A percentile compares a stretch with the other conserved stretches of the same genome.
Conservation (phyloP, 1,140 invertebrate genomes). For the Manduca sexta region DNA sequence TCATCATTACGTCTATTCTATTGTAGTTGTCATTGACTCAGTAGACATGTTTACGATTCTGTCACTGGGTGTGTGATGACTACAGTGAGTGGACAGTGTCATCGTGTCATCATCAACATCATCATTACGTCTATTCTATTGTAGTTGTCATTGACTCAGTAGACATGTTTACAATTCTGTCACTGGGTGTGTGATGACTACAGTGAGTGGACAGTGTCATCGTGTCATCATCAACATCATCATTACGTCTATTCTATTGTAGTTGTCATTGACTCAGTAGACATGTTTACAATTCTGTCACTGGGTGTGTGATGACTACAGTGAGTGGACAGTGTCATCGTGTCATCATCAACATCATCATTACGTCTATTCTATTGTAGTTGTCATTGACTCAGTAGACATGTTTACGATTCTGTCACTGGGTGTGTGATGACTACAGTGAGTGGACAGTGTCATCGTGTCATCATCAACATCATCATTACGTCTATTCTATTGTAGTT, state of each 20-base stretch:
- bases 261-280: conserved; percentile 21
- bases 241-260: background rate
- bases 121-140: background rate
- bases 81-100: background rate
- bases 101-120: background rate
- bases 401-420: conserved; percentile 21
- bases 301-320: conserved; percentile 17
- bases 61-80: conserved; percentile 20
- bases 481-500: conserved; percentile 3
- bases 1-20: background rate
- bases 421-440: conserved; percentile 14
- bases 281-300: conserved; percentile 21
- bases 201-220: background rate
- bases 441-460: background rate
- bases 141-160: conserved; percentile 20
- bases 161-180: conserved; percentile 19
- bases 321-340: background rate
- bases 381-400: conserved; percentile 22
- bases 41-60: conserved; percentile 19
- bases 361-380: background rate
- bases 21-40: conserved; percentile 17
- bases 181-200: conserved; percentile 19
- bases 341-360: background rate
- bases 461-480: background rate
- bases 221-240: background rate